Base-by-base conservation (phyloP, 2,888 invertebrate species). In the Lordiphosa fenestrarum region DNA sequence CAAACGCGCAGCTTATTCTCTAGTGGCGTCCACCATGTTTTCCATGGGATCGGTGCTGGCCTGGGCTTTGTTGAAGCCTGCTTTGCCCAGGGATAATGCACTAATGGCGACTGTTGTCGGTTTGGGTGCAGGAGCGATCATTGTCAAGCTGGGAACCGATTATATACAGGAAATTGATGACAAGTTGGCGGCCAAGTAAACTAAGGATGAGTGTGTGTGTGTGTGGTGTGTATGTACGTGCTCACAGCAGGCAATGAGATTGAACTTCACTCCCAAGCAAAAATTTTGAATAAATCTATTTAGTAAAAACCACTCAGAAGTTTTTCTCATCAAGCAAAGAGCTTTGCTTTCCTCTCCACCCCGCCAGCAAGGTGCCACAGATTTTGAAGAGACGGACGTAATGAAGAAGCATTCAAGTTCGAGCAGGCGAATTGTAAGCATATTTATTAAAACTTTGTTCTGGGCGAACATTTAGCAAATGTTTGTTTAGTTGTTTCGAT, bases 21-120 rank as follows among this genome's bases (percentile, higher is more conserved):
- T 92, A 66, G 84, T 94, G 59, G 95, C 95, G 50, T 94, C 96
- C 41, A 91, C 95, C 7, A 91, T 97, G 19, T 95, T 97, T 91
- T 96, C 96, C 69, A 93, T 98, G 86, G 97, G 98, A 10, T 96
- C 97, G 0, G 94, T 97, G 44, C 91, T 98, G 56, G 90, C 95
- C 66, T 97, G 97, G 95, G 97, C 97, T 6, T 93, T 97, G 36
- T 90, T 95, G 38, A 93, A 96, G 85, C 94, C 94, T 71, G 91
- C 95, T 36, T 90, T 97, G 36, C 88, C 89, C 3, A 78, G 73
- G 42, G 84, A 88, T 44, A 88, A 87, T 56, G 63, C 85, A 4
- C 69, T 78, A 9, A 19, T 89, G 9, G 85, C 86, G 10, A 89
- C 89, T 0, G 23, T 87, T 6, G 71, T 87, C 9, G 90, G 90